A percentile compares a stretch with the other conserved stretches of the same genome.
These are phyloP conservation scores for Xiphophorus couchianus DNA, from an alignment of 2,113 vertebrate species.

Conservation along the genomic window DNA sequence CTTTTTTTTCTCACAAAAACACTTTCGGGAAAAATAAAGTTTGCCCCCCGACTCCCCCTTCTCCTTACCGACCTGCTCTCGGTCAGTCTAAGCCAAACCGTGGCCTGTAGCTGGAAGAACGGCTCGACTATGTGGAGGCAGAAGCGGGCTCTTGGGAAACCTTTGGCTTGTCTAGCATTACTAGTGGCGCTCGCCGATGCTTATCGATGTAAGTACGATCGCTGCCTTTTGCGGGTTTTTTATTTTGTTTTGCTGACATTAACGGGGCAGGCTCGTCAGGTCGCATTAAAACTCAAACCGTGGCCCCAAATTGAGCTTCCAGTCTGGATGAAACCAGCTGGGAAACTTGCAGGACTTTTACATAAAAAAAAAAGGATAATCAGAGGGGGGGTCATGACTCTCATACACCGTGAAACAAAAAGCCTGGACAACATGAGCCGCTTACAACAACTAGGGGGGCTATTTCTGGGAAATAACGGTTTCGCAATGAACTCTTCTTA, in stretches of 20 bases:
- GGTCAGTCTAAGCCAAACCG: constrained; percentile 51
- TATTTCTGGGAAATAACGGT: constrained; percentile 70
- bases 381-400: constrained; percentile 11
- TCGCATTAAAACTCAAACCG: not conserved
- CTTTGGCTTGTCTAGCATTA: constrained; percentile 61
- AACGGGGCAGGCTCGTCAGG: not conserved
- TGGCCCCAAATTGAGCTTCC: not conserved
- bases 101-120: constrained; percentile 60
- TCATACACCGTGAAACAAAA: constrained; percentile 23
- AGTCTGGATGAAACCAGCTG: constrained; percentile 1
- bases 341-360: constrained; percentile 1
- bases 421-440: constrained; percentile 33
- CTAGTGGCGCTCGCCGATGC: constrained; percentile 68
- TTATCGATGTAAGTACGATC: constrained; percentile 76
- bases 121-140: constrained; percentile 71
- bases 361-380: not conserved
- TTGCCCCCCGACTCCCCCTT: constrained; percentile 22
- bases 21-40: constrained; percentile 67
- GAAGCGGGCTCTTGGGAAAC: constrained; percentile 50
- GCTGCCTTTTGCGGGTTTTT: constrained; percentile 6
- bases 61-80: constrained; percentile 19
- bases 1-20: constrained; percentile 34
- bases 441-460: constrained; percentile 33
- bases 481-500: constrained; percentile 66
- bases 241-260: constrained; percentile 3